Evolutionary conservation across 2,888 invertebrate species (phyloP).

Genomic region (Imbricaverruca yamaguchii): DNA sequence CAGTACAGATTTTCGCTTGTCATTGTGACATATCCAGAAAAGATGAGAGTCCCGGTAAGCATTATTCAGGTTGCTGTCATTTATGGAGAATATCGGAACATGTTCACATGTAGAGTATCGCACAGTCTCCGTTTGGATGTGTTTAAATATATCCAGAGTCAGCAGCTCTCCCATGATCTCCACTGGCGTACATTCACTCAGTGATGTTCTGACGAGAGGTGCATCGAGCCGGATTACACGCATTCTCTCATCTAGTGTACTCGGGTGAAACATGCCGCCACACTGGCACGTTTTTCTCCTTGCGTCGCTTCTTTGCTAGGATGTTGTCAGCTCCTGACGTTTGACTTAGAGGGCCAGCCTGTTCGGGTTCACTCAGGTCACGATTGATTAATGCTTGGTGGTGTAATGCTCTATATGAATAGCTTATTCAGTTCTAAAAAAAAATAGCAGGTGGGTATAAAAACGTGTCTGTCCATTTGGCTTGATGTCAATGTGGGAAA

Average conservation of each 20-base stretch:
- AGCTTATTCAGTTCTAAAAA: no score
- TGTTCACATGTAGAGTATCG: neutral
- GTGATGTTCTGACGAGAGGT: neutral
- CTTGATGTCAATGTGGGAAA: no score
- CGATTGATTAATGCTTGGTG: no score
- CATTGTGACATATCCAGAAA: neutral
- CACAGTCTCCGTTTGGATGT: neutral
- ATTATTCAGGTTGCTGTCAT: no score
- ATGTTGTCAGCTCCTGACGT: neutral
- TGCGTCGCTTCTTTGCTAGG: neutral
- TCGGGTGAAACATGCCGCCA: neutral
- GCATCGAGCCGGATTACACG: neutral
- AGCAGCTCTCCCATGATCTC: neutral
- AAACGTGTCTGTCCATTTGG: no score
- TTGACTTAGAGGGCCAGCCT: no score
- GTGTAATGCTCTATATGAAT: no score
- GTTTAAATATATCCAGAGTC: neutral
- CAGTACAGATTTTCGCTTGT: neutral
- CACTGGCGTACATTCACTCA: neutral
- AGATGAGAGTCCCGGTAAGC: no score
- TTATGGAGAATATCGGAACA: no score
- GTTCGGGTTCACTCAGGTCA: no score
- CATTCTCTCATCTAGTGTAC: neutral
- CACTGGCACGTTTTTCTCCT: neutral
- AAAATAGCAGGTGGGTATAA: no score